Evolutionary conservation across 2,797 vertebrate species (phyloP).

Genomic region (Tachyglossus aculeatus): DNA sequence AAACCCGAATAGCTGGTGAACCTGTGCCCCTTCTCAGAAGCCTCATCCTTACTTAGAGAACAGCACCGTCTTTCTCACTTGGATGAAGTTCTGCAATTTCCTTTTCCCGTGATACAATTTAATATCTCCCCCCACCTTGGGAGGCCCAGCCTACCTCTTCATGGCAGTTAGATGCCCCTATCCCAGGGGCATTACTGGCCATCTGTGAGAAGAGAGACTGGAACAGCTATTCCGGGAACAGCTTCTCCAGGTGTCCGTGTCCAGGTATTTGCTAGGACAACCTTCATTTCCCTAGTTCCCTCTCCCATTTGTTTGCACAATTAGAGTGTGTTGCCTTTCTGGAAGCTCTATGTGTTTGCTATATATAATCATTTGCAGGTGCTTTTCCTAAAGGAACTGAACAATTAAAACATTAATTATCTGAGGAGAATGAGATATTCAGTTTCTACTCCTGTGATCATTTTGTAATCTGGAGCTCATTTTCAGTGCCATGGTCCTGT

Average conservation of each 20-base stretch:
- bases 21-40: too few species aligned
- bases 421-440: not conserved
- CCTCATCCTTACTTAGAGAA: too few species aligned
- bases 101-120: conserved; percentile 32
- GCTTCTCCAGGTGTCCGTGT: too few species aligned
- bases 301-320: not conserved
- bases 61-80: conserved; percentile 10
- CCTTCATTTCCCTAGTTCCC: conserved; percentile 28
- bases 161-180: conserved; percentile 23
- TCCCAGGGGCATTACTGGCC: conserved; percentile 4
- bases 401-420: not conserved
- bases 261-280: conserved; percentile 24
- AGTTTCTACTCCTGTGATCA: not conserved
- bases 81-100: conserved; percentile 27
- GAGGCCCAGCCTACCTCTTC: conserved; percentile 31
- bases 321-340: not conserved
- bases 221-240: not conserved
- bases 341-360: not conserved
- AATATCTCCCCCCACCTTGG: conserved; percentile 21
- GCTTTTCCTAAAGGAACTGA: not conserved
- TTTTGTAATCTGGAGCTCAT: not conserved
- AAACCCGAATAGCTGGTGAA: too few species aligned
- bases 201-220: conserved; percentile 13
- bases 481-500: not conserved
- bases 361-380: conserved; percentile 4